Evolutionary conservation across 2,113 vertebrate species (phyloP).

Genomic region (Pavo muticus): DNA sequence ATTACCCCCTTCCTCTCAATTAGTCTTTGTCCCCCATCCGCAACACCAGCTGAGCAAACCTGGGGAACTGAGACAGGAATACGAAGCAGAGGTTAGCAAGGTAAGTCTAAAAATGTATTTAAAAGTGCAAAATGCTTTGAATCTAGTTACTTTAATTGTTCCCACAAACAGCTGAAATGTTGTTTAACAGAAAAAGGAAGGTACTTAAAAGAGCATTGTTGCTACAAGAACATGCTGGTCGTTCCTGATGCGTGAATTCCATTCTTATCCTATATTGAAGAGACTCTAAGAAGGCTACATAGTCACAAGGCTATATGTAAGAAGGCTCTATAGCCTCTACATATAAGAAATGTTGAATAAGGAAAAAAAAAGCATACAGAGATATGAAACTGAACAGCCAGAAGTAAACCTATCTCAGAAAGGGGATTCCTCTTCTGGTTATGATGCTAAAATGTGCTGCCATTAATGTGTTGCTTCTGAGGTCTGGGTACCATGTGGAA

Average conservation of each 20-base stretch:
- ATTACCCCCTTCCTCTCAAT: not conserved
- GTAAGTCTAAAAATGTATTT: conserved; percentile 53
- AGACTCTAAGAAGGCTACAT: not conserved
- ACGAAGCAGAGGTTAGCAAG: conserved; percentile 84
- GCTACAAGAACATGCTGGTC: not conserved
- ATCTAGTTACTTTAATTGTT: not conserved
- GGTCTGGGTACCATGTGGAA: not conserved
- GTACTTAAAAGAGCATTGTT: not conserved
- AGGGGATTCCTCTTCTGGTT: not conserved
- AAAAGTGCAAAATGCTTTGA: not conserved
- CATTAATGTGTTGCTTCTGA: not conserved
- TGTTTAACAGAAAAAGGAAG: not conserved
- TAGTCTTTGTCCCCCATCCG: conserved; percentile 68
- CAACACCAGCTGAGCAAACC: conserved; percentile 78
- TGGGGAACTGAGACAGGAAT: conserved; percentile 83
- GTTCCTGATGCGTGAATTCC: not conserved
- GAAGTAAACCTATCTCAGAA: not conserved
- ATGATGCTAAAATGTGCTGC: not conserved
- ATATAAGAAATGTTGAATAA: not conserved
- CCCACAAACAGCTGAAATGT: not conserved
- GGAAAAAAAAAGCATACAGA: not conserved
- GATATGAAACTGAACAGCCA: not conserved
- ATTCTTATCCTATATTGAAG: not conserved
- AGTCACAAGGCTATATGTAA: not conserved
- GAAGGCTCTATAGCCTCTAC: not conserved